A percentile compares a stretch with the other conserved stretches of the same genome.
Conservation (phyloP, 2,797 vertebrate genomes). For the Argentina silus region DNA sequence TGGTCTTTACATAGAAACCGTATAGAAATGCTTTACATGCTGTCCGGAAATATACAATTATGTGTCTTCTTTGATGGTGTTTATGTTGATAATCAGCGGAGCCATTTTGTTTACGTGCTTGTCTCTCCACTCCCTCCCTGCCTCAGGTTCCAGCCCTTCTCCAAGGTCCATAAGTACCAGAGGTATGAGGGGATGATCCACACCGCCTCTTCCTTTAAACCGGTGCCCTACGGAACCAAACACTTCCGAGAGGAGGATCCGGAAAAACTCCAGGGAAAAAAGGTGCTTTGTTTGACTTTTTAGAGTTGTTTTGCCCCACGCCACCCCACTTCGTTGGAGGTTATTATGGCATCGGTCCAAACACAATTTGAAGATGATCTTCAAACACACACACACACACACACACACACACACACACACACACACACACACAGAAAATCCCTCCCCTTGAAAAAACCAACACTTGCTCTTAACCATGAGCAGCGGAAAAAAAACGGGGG, state of each 20-base stretch:
- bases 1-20: too few species aligned
- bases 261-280: constrained; percentile 66
- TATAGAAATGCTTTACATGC: too few species aligned
- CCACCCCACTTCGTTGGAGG: not conserved
- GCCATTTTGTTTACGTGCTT: not conserved
- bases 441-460: constrained; percentile 4
- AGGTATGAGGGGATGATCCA: constrained; percentile 71
- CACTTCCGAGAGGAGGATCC: constrained; percentile 76
- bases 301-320: not conserved
- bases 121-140: not conserved
- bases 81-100: too few species aligned
- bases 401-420: too few species aligned
- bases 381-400: too few species aligned
- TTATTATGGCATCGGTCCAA: not conserved
- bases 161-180: constrained; percentile 67
- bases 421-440: constrained; percentile 1
- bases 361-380: not conserved
- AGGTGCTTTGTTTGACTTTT: constrained; percentile 69
- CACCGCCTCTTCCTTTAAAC: constrained; percentile 67
- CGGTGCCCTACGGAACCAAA: constrained; percentile 64
- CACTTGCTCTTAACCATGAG: constrained; percentile 13
- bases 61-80: too few species aligned
- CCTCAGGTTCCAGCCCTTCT: constrained; percentile 81
- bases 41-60: too few species aligned
- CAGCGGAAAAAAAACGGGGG: constrained; percentile 10